Percentiles rank a stretch among this genome's conserved stretches.
These are phyloP conservation scores for Epistrophe eligans DNA, from an alignment of 2,888 invertebrate species.

Conservation along the genomic window DNA sequence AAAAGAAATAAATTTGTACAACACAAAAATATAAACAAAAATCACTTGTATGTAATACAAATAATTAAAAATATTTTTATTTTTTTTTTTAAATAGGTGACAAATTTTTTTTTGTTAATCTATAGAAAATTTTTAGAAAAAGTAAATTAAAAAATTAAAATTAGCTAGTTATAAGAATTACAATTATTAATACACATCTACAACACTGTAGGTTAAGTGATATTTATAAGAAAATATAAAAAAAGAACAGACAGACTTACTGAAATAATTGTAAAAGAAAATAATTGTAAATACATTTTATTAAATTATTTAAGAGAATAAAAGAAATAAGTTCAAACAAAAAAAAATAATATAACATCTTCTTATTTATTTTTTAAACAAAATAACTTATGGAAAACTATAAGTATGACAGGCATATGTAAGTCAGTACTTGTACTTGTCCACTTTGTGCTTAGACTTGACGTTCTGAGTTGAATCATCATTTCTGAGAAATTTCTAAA, in stretches of 20 bases:
- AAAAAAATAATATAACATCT: background rate
- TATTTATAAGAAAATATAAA: slow-evolving; percentile 66
- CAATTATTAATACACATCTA: slow-evolving; percentile 41
- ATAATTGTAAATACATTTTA: slow-evolving; percentile 70
- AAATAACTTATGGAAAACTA: background rate
- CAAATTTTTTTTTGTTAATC: slow-evolving; percentile 26
- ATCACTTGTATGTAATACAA: slow-evolving; percentile 48
- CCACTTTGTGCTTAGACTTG: no score
- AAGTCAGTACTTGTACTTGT: no score
- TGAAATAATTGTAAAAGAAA: slow-evolving; percentile 60
- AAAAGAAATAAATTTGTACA: slow-evolving; percentile 27
- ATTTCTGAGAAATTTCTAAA: no score
- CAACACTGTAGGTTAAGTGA: slow-evolving; percentile 67
- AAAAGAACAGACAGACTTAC: slow-evolving; percentile 74
- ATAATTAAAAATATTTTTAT: slow-evolving; percentile 44
- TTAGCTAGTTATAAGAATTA: slow-evolving; percentile 37
- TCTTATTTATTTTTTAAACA: background rate
- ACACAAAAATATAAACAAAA: slow-evolving; percentile 7
- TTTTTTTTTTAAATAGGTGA: slow-evolving; percentile 35
- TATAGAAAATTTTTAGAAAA: slow-evolving; percentile 22
- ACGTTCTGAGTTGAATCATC: no score
- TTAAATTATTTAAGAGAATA: slow-evolving; percentile 71
- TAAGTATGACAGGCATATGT: no score
- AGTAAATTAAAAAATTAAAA: background rate
- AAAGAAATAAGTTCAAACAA: slow-evolving; percentile 72